These are phyloP conservation scores for Achroia grisella DNA, from an alignment of 1,140 invertebrate species.

Conservation along the genomic window DNA sequence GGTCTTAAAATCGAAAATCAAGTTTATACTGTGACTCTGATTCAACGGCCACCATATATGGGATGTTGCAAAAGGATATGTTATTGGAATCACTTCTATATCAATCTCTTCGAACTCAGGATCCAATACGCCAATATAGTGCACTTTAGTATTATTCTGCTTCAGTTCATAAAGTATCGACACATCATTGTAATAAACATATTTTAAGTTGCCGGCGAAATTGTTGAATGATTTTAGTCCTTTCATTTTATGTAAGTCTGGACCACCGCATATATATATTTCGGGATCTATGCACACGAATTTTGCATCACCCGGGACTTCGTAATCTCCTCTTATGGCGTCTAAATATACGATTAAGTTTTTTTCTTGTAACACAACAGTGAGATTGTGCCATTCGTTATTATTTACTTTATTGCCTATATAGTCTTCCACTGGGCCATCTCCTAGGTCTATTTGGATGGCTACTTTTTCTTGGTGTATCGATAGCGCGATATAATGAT, in stretches of 20 bases:
- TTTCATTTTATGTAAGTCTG: slow-evolving; percentile 84
- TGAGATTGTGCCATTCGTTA: slow-evolving; percentile 92
- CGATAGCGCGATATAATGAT: slow-evolving; percentile 89
- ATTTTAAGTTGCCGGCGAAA: slow-evolving; percentile 90
- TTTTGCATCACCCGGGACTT: slow-evolving; percentile 81
- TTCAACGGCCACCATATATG: slow-evolving; percentile 90
- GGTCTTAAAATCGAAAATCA: slow-evolving; percentile 93
- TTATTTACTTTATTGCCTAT: slow-evolving; percentile 81
- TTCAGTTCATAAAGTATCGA: slow-evolving; percentile 92
- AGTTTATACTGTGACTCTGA: slow-evolving; percentile 80
- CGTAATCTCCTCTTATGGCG: slow-evolving; percentile 78
- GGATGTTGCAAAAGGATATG: slow-evolving; percentile 91
- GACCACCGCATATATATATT: slow-evolving; percentile 92
- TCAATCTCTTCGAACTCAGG: slow-evolving; percentile 89
- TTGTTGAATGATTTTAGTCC: slow-evolving; percentile 84
- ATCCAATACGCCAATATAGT: slow-evolving; percentile 85
- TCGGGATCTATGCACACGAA: slow-evolving; percentile 94
- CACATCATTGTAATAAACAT: slow-evolving; percentile 94
- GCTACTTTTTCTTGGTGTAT: slow-evolving; percentile 85
- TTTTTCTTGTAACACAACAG: slow-evolving; percentile 85
- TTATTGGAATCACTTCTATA: slow-evolving; percentile 91
- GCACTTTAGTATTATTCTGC: slow-evolving; percentile 86
- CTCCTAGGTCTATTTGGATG: slow-evolving; percentile 89
- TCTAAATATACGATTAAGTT: slow-evolving; percentile 84
- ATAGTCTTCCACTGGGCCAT: slow-evolving; percentile 80